These are phyloP conservation scores for Pagetopsis macropterus DNA, from an alignment of 2,797 vertebrate genomes.

Conservation along the genomic window DNA sequence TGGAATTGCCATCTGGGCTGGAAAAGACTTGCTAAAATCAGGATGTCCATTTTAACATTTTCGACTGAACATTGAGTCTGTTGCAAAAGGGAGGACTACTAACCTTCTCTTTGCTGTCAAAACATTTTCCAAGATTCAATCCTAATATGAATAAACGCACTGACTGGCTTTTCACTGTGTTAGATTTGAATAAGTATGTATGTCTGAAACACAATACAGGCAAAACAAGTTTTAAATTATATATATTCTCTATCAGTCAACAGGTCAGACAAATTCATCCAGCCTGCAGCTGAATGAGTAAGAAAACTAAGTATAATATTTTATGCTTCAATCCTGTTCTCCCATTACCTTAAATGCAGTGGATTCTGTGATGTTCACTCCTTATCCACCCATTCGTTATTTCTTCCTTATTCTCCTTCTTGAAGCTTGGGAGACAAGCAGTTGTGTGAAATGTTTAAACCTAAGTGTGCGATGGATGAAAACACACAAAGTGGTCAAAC, in stretches of 20 bases:
- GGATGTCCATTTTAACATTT: neutral
- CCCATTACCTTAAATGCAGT: constrained; percentile 19
- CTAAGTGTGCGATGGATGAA: constrained; percentile 87
- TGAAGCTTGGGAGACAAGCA: constrained; percentile 23
- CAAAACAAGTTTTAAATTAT: neutral
- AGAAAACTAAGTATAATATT: constrained; percentile 37
- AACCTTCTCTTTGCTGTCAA: constrained; percentile 53
- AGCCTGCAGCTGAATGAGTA: constrained; percentile 51
- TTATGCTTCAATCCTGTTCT: constrained; percentile 10
- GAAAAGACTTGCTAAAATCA: neutral
- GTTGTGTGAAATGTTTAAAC: constrained; percentile 79
- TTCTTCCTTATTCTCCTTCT: constrained; percentile 24
- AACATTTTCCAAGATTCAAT: constrained; percentile 16
- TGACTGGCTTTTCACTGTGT: constrained; percentile 12
- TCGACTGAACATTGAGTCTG: constrained; percentile 2
- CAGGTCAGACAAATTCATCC: constrained; percentile 26
- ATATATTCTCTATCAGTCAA: neutral
- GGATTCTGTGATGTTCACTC: constrained; percentile 29
- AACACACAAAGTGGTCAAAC: constrained; percentile 89
- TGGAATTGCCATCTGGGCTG: too few relatives aligned
- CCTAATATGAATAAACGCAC: constrained; percentile 5
- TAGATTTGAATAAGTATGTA: neutral
- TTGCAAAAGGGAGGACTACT: constrained; percentile 51
- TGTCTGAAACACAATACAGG: neutral
- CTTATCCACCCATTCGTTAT: constrained; percentile 8